phyloP scores from a whole-genome alignment of 2,888 invertebrate genomes.

The Cenopis cana region DNA sequence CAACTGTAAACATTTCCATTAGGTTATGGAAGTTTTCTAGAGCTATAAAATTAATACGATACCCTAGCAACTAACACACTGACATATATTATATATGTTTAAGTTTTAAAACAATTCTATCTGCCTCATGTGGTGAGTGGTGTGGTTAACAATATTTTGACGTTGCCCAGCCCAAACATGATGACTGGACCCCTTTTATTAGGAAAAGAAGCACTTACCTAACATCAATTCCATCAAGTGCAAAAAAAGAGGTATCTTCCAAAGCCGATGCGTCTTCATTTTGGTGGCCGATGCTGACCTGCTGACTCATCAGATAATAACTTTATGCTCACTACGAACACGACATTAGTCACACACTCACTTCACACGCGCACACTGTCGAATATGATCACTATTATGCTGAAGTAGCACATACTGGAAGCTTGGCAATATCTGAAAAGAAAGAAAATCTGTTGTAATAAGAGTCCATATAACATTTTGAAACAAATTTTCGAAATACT shows the following conservation, averaged over 20 bases:
- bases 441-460: slow-evolving; percentile 46
- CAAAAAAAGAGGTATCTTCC: slow-evolving; percentile 58
- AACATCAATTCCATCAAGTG: slow-evolving; percentile 62
- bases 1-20: too few species aligned
- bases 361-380: slow-evolving; percentile 58
- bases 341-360: slow-evolving; percentile 52
- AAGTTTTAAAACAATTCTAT: too few species aligned
- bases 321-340: not conserved
- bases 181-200: not conserved
- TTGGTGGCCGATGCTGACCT: slow-evolving; percentile 35
- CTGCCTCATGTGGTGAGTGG: too few species aligned
- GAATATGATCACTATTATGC: slow-evolving; percentile 73
- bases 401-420: slow-evolving; percentile 69
- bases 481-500: too few species aligned
- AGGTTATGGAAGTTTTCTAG: too few species aligned
- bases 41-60: not conserved
- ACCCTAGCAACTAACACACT: too few species aligned
- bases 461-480: too few species aligned
- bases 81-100: too few species aligned
- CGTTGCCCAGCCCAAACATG: too few species aligned
- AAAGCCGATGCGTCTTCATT: slow-evolving; percentile 60
- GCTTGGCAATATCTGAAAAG: slow-evolving; percentile 58
- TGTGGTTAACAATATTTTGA: too few species aligned
- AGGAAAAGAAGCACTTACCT: slow-evolving; percentile 57
- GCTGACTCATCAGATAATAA: slow-evolving; percentile 23